phyloP scores from a whole-genome alignment of 2,113 vertebrate genomes.

The Xiphophorus couchianus region DNA sequence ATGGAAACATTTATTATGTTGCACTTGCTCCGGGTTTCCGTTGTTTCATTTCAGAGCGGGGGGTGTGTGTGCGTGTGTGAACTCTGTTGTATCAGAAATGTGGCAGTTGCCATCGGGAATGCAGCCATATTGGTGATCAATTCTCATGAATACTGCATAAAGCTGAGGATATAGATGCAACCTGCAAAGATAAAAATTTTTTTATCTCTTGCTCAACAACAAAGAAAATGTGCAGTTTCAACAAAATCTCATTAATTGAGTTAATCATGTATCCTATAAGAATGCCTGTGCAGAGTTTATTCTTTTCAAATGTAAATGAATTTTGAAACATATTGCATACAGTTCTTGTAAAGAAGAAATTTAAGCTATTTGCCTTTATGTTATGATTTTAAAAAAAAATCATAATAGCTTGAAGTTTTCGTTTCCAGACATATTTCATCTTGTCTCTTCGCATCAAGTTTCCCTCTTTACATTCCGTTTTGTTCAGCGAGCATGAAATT shows the following conservation, averaged over 20 bases:
- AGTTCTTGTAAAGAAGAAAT: no score
- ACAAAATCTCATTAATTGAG: not conserved
- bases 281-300: no score
- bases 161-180: no score
- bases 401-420: constrained; percentile 23
- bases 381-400: not conserved
- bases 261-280: no score
- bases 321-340: no score
- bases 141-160: not conserved
- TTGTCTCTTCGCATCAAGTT: constrained; percentile 54
- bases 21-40: not conserved
- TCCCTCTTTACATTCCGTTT: constrained; percentile 62
- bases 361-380: not conserved
- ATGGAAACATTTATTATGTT: constrained; percentile 9
- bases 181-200: not conserved
- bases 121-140: not conserved
- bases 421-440: constrained; percentile 60
- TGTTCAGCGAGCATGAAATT: constrained; percentile 75
- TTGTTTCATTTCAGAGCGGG: constrained; percentile 6
- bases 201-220: not conserved
- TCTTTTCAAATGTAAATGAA: no score
- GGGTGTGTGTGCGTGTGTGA: not conserved
- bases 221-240: not conserved
- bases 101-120: not conserved
- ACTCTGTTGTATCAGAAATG: not conserved